Conservation (phyloP, 2,113 vertebrate species). For the Pterocles burchelli region DNA sequence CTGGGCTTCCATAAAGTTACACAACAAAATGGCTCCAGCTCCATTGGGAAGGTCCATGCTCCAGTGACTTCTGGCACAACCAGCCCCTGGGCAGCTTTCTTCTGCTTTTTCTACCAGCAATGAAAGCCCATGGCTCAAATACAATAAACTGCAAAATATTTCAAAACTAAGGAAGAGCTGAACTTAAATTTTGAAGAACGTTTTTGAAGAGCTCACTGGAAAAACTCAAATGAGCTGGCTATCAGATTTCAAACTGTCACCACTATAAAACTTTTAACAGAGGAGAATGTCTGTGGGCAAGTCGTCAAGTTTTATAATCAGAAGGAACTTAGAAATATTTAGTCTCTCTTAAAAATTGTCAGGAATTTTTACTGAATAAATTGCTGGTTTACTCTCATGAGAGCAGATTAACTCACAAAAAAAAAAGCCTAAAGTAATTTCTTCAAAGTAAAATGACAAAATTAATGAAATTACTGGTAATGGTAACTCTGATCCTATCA, state of each 20-base stretch:
- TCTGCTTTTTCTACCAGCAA: not conserved
- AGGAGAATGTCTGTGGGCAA: not conserved
- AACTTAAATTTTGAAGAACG: not conserved
- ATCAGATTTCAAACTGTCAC: not conserved
- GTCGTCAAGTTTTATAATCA: not conserved
- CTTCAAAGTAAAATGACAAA: conserved; percentile 8
- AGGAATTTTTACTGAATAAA: not conserved
- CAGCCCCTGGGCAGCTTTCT: not conserved
- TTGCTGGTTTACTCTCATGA: not conserved
- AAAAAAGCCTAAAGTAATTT: not conserved
- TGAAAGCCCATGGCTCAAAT: not conserved
- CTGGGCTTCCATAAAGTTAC: not conserved
- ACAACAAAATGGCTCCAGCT: not conserved
- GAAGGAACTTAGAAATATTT: not conserved
- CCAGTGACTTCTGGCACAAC: fast-evolving
- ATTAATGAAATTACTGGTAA: not conserved
- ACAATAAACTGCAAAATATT: not conserved
- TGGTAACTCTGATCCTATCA: not conserved
- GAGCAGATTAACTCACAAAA: not conserved
- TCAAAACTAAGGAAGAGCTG: not conserved
- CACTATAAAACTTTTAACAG: too few relatives aligned
- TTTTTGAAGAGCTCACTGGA: not conserved
- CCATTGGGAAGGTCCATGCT: not conserved
- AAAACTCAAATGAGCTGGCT: not conserved
- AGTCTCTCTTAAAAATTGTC: not conserved